Evolutionary conservation across 2,113 vertebrate species (phyloP), one percentile per base, ranked within the genome.

Genomic region (Dryoscopus gambensis): DNA sequence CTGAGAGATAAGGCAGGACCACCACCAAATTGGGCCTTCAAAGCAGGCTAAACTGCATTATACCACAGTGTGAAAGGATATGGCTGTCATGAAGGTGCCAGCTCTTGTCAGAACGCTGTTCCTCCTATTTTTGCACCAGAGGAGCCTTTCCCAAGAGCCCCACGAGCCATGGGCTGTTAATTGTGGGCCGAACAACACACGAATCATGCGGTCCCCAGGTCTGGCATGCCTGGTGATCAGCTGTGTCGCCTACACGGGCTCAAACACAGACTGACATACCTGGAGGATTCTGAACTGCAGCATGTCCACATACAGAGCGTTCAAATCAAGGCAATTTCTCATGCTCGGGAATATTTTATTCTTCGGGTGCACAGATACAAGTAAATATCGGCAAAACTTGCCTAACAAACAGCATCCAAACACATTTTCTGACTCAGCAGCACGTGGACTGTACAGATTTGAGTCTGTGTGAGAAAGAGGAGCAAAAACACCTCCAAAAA

Each of bases 1-100:
- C 71, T 96, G 92, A 97, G 95, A 97, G 97, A 98, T 97, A 97
- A 73, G 93, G 67, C 96, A 95, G 94, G 97, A 96, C 96, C 96
- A 98, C 97, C 96, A 55, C 94, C 88, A 94, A 55, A 53, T 39
- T 75, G 88, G 96, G 79, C 87, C 96, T 98, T 98, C 97, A 98
- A 98, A 98, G 97, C 85, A 85, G 6, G 59, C 89, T 80, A 80
- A 93, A 81, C 87, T 94, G 78, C 96, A 97, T 97, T 97, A 97
- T 44, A 69, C 49, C 79, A 14, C 46, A 30, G 96, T 98, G 97
- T 96, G 96, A 98, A 96, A 93, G 93, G 96, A 97, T 76, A 33
- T 59, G 84, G 81, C 94, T 98, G 97, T 98, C 97, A 98, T 15
- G 65, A 83, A 87, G 85, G 83, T 97, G 69, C 64, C 94, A 95